These are phyloP conservation scores for Leptinotarsa haldemani DNA, from an alignment of 2,888 invertebrate genomes.

Conservation along the genomic window DNA sequence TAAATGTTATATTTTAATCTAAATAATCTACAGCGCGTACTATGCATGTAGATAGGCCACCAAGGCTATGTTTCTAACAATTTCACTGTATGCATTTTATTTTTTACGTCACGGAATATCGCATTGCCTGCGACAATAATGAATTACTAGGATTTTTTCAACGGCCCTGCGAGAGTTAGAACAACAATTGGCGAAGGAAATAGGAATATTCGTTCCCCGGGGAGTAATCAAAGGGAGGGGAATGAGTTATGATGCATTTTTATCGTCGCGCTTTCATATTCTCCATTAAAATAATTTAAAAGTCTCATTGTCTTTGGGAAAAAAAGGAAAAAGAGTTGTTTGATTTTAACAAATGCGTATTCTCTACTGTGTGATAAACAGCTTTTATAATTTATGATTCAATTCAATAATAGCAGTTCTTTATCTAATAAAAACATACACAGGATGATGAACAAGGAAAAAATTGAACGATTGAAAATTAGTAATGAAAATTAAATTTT, in stretches of 20 bases:
- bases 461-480: no score
- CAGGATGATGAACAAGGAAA: no score
- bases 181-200: constrained; percentile 22
- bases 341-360: not conserved
- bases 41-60: constrained; percentile 34
- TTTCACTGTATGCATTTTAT: constrained; percentile 35
- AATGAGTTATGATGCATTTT: not conserved
- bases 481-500: no score
- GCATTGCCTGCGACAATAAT: constrained; percentile 39
- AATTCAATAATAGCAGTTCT: no score
- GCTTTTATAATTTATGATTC: no score
- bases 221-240: not conserved
- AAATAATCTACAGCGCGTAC: constrained; percentile 34
- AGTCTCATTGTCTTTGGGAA: not conserved
- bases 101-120: constrained; percentile 43
- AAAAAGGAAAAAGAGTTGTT: not conserved
- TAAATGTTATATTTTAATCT: constrained; percentile 40
- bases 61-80: constrained; percentile 31
- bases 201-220: constrained; percentile 10
- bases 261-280: not conserved
- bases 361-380: not conserved
- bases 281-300: constrained; percentile 1
- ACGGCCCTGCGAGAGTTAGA: not conserved
- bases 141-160: constrained; percentile 29
- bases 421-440: no score